These are phyloP conservation scores for Agrypnia vestita DNA, from an alignment of 1,140 invertebrate species.

Conservation along the genomic window DNA sequence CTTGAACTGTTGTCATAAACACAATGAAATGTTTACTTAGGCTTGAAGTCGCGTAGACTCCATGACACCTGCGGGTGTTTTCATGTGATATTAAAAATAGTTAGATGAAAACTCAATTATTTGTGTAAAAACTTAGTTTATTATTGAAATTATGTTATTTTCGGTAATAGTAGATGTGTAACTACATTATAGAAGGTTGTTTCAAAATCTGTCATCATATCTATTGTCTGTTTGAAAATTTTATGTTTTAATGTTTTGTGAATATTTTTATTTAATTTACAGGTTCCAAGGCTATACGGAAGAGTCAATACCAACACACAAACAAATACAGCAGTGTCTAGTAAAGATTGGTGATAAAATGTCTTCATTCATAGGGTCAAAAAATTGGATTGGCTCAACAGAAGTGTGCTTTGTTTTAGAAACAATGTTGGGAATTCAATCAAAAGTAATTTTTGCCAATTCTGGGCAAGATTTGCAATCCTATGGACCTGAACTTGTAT, in stretches of 20 bases:
- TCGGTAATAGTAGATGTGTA: too few species aligned
- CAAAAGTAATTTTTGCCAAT: conserved; percentile 88
- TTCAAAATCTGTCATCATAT: too few species aligned
- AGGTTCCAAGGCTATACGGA: conserved; percentile 94
- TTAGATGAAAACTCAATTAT: too few species aligned
- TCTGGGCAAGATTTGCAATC: conserved; percentile 88
- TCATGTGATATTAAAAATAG: too few species aligned
- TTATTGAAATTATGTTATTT: too few species aligned
- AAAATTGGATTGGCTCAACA: conserved; percentile 98
- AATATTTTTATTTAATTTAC: conserved; percentile 54
- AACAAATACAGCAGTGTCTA: conserved; percentile 93
- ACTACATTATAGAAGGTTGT: too few species aligned
- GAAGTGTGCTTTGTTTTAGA: conserved; percentile 96
- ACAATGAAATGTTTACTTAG: too few species aligned
- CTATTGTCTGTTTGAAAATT: background rate
- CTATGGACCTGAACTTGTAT: conserved; percentile 85
- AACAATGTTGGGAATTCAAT: conserved; percentile 84
- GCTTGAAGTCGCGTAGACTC: too few species aligned
- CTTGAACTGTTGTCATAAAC: too few species aligned
- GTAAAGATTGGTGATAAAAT: conserved; percentile 97
- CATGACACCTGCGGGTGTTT: too few species aligned
- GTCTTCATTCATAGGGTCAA: conserved; percentile 88
- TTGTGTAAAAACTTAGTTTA: too few species aligned
- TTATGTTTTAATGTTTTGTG: conserved; percentile 29
- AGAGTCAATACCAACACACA: conserved; percentile 86